Evolutionary conservation across 2,888 invertebrate species (phyloP).

Genomic region (Metopia argyrocephala): DNA sequence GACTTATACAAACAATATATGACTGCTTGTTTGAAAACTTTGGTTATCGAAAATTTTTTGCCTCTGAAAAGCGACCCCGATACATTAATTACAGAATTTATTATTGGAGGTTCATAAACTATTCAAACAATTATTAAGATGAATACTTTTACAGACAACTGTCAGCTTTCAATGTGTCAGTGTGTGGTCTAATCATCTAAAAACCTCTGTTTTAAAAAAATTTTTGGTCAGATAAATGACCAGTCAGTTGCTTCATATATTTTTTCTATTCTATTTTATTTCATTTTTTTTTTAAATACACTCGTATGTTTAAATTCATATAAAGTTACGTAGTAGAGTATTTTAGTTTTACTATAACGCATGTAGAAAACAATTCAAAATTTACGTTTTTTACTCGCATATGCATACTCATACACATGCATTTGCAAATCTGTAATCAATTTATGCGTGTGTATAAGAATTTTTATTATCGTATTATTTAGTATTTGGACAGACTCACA

Average conservation of each 20-base stretch:
- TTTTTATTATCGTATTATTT: no score
- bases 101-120: no score
- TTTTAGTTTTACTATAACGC: neutral
- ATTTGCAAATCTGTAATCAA: slow-evolving; percentile 43
- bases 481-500: no score
- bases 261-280: neutral
- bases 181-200: slow-evolving; percentile 43
- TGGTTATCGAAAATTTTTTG: no score
- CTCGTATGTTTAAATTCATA: slow-evolving; percentile 13
- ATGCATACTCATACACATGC: neutral
- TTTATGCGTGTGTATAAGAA: slow-evolving; percentile 25
- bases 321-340: neutral
- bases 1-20: no score
- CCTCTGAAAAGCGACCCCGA: no score
- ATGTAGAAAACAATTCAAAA: slow-evolving; percentile 19
- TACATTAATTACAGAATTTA: no score
- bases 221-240: slow-evolving; percentile 58
- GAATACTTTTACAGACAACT: slow-evolving; percentile 1
- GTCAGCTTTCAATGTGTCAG: slow-evolving; percentile 23
- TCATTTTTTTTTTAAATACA: neutral
- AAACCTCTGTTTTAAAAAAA: slow-evolving; percentile 38
- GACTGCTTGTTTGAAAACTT: no score
- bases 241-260: slow-evolving; percentile 39
- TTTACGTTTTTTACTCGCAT: slow-evolving; percentile 29
- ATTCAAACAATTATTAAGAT: no score